A percentile compares a stretch with the other conserved stretches of the same genome.
phyloP scores from a whole-genome alignment of 2,113 vertebrate genomes.

The Rhegmatorhina hoffmannsi region DNA sequence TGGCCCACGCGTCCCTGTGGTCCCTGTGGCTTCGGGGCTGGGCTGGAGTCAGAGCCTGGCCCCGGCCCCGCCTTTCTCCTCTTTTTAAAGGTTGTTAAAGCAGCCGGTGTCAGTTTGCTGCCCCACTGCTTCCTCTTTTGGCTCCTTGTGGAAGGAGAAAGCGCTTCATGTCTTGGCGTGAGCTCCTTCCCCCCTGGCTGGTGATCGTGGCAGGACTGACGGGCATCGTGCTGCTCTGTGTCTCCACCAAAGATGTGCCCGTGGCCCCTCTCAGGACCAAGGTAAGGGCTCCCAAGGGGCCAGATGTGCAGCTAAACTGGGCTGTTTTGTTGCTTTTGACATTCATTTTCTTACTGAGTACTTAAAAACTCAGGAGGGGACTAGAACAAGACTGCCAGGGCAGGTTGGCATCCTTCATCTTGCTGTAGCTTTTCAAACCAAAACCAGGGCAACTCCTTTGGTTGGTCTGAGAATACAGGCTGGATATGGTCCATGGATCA shows the following conservation, averaged over 20 bases:
- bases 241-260: slow-evolving; percentile 63
- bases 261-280: neutral
- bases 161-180: slow-evolving; percentile 56
- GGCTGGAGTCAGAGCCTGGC: neutral
- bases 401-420: neutral
- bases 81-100: neutral
- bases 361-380: neutral
- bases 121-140: neutral
- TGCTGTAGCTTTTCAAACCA: neutral
- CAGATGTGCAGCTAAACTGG: neutral
- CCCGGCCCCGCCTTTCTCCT: slow-evolving; percentile 5
- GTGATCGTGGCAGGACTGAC: slow-evolving; percentile 48
- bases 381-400: neutral
- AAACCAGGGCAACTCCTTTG: neutral
- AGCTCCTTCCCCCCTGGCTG: slow-evolving; percentile 68
- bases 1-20: neutral
- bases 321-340: neutral
- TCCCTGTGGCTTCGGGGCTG: slow-evolving; percentile 41
- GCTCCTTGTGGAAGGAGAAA: neutral
- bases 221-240: slow-evolving; percentile 55
- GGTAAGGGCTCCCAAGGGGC: neutral
- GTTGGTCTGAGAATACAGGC: neutral
- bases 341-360: neutral
- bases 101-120: neutral
- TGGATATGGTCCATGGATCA: neutral